Evolutionary conservation across 2,888 invertebrate species (phyloP), one percentile per base, ranked within the genome.

Genomic region (Epirrhoe alternata): DNA sequence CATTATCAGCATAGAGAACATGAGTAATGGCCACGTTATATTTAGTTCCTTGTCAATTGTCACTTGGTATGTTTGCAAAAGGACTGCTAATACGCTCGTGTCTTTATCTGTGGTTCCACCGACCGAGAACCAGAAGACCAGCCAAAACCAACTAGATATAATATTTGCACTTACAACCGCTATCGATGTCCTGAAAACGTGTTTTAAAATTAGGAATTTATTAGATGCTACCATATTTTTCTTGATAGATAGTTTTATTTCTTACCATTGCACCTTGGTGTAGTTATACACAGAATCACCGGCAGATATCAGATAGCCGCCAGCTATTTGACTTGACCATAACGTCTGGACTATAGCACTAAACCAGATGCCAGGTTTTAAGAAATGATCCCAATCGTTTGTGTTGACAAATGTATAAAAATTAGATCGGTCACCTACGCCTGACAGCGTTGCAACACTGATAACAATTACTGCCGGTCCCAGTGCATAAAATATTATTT

Each of bases 231-330:
- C 50, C 5, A 47, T 1, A 24, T 24, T 17, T 24, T 38, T 8
- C 8, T 47, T 16, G 38, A 12, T 31, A 10, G 0, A 42, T 42
- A 12, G 12, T 12, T 42, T 33, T 33, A 33, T 33, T 42, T 12
- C 82, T 81, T 79, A 91, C 92, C 90, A 88, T 68, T 87, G 83
- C 7, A 90, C 86, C 70, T 90, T 85, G 0, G 83, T 86, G 64
- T 70, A 81, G 0, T 84, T 77, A 72, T 91, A 92, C 5, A 92
- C 66, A 1, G 86, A 77, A 63, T 89, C 90, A 0, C 89, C 90
- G 2, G 87, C 80, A 0, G 86, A 82, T 65, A 89, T 82, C 0
- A 92, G 76, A 70, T 79, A 92, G 0, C 92, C 92, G 0, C 90
- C 88, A 56, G 89, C 86, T 1, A 88, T 72, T 61, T 92, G 91